Evolutionary conservation across 2,888 invertebrate species (phyloP).

Genomic region (Scaptodrosophila latifasciaeformis): DNA sequence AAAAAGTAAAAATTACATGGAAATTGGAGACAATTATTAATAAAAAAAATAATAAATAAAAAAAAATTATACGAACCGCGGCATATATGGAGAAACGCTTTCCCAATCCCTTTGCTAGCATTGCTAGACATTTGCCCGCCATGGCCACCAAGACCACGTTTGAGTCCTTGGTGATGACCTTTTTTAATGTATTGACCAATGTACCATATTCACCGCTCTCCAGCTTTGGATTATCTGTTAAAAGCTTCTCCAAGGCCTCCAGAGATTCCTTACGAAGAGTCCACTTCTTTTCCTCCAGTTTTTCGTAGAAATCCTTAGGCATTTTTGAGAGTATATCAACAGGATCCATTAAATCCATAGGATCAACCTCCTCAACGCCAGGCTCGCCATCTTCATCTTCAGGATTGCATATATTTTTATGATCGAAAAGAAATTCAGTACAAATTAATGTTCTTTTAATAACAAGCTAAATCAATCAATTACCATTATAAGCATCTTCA

Average conservation of each 20-base stretch:
- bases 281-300: conserved; percentile 97
- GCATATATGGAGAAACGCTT: conserved; percentile 92
- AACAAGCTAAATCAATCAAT: conserved; percentile 12
- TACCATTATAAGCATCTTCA: conserved; percentile 74
- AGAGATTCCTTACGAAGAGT: conserved; percentile 95
- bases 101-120: conserved; percentile 89
- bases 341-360: conserved; percentile 92
- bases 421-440: conserved; percentile 26
- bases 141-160: conserved; percentile 95
- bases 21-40: too few species aligned
- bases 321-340: conserved; percentile 94
- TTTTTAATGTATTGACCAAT: conserved; percentile 89
- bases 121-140: conserved; percentile 88
- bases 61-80: conserved; percentile 63
- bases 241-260: conserved; percentile 85
- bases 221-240: conserved; percentile 86
- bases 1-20: neutral
- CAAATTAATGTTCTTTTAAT: neutral
- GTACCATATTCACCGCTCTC: conserved; percentile 96
- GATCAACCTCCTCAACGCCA: conserved; percentile 83
- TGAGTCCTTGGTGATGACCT: conserved; percentile 93
- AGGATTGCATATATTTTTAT: too few species aligned
- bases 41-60: conserved; percentile 2
- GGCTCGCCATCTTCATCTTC: conserved; percentile 76
- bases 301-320: conserved; percentile 96